These are phyloP conservation scores for Arvicanthis niloticus DNA, from an alignment of 2,113 vertebrate genomes.

Conservation along the genomic window DNA sequence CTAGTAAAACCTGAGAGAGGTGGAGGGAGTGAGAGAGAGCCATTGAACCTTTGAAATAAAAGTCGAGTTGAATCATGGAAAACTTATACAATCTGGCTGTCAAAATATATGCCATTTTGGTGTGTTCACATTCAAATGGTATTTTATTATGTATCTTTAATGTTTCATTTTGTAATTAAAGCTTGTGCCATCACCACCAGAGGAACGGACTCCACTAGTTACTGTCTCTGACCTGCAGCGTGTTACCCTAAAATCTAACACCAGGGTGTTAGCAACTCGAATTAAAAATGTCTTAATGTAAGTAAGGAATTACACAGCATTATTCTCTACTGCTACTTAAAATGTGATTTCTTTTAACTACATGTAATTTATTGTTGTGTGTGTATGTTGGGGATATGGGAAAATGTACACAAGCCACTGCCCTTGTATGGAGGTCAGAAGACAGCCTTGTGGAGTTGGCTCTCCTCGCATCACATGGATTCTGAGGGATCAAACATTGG, in stretches of 20 bases:
- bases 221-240: conserved; percentile 89
- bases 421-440: background rate
- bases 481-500: background rate
- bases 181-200: conserved; percentile 77
- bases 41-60: background rate
- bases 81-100: background rate
- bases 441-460: background rate
- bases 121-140: conserved; percentile 46
- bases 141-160: conserved; percentile 61
- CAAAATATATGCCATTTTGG: conserved; percentile 13
- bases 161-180: conserved; percentile 78
- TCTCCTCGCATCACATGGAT: background rate
- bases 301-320: conserved; percentile 84
- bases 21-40: background rate
- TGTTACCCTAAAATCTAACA: conserved; percentile 86
- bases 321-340: conserved; percentile 36
- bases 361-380: background rate
- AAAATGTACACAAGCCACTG: background rate
- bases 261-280: conserved; percentile 73
- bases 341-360: background rate
- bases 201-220: conserved; percentile 83
- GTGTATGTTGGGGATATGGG: background rate
- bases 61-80: background rate
- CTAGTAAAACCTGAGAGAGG: background rate
- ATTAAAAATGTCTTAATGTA: conserved; percentile 85